These are phyloP conservation scores for Manis javanica DNA, from an alignment of 2,797 vertebrate genomes.

Conservation along the genomic window DNA sequence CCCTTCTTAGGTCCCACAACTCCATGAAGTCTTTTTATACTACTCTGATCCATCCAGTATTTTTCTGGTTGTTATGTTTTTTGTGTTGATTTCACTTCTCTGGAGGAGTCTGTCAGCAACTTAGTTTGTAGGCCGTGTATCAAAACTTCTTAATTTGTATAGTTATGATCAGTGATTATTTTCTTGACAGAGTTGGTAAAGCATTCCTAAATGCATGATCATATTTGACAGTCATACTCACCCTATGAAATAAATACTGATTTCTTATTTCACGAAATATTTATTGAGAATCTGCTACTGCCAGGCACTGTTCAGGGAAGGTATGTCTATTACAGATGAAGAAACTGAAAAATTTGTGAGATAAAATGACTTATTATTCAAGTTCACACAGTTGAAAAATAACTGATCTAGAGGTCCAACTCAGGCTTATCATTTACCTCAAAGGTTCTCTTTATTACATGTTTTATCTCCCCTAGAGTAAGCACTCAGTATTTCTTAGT, in stretches of 20 bases:
- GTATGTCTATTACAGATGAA: neutral
- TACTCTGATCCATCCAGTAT: neutral
- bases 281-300: neutral
- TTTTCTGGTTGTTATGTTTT: neutral
- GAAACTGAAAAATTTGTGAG: neutral
- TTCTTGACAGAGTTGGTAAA: slow-evolving; percentile 28
- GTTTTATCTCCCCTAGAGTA: neutral
- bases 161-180: neutral
- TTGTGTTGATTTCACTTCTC: neutral
- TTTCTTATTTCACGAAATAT: neutral
- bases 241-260: neutral
- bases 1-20: neutral
- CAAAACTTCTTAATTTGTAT: neutral
- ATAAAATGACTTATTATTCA: neutral
- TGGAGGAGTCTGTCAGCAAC: neutral
- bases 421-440: neutral
- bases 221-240: neutral
- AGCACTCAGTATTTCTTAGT: neutral
- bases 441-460: neutral
- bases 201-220: neutral
- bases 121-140: neutral
- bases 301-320: neutral
- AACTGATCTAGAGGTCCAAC: neutral
- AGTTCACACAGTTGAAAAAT: neutral
- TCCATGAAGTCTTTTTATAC: neutral